phyloP scores from a whole-genome alignment of 2,888 invertebrate species.

The Pachymerium ferrugineum region DNA sequence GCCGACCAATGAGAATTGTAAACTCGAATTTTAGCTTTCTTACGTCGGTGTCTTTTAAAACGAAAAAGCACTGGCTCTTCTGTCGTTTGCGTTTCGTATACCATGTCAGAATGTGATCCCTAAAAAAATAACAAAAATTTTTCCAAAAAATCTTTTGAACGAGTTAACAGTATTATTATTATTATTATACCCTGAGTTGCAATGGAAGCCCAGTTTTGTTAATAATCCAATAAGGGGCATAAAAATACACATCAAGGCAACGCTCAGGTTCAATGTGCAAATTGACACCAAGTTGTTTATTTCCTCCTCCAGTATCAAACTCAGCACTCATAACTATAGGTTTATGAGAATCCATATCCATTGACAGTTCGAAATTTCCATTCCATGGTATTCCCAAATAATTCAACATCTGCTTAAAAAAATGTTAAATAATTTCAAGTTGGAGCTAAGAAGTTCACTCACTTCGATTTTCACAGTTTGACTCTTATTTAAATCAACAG shows the following conservation, averaged over 20 bases:
- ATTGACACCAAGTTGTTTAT: constrained; percentile 62
- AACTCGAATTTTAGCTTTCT: constrained; percentile 49
- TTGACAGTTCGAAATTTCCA: constrained; percentile 62
- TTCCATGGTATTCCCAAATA: constrained; percentile 66
- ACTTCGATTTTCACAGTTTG: constrained; percentile 46
- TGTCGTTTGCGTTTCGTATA: constrained; percentile 45
- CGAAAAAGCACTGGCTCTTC: constrained; percentile 63
- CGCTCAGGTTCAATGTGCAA: constrained; percentile 59
- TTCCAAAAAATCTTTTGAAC: background rate
- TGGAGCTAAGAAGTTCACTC: constrained; percentile 18
- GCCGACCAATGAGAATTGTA: constrained; percentile 50
- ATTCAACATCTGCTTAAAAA: constrained; percentile 51
- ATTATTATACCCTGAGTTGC: constrained; percentile 61
- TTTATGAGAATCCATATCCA: constrained; percentile 57
- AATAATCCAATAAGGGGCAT: constrained; percentile 81
- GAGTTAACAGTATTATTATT: too few relatives aligned
- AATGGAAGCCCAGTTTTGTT: constrained; percentile 81
- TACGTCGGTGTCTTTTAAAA: constrained; percentile 48
- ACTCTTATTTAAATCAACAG: constrained; percentile 58
- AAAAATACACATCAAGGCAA: constrained; percentile 62
- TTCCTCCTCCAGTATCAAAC: constrained; percentile 57
- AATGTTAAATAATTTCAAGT: background rate
- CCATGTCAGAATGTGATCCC: constrained; percentile 48
- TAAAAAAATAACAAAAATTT: constrained; percentile 36
- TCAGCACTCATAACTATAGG: constrained; percentile 62